These are phyloP conservation scores for Drosophila peninsularis DNA, from an alignment of 2,888 invertebrate species.

Conservation along the genomic window DNA sequence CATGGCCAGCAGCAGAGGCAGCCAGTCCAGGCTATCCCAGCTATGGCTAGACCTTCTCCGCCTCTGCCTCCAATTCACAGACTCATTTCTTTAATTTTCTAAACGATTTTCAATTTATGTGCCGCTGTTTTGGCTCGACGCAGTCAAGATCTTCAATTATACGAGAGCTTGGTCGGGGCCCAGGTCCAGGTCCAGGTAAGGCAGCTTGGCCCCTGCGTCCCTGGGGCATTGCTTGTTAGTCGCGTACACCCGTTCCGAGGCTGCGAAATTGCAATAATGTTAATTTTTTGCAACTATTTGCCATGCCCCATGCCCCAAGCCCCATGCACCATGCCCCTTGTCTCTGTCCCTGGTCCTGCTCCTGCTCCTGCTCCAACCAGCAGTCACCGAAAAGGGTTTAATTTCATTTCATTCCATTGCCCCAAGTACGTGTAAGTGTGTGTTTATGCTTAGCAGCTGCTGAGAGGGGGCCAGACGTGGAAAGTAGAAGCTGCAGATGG, in stretches of 20 bases:
- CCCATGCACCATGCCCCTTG: background rate
- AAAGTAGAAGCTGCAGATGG: conserved; percentile 40
- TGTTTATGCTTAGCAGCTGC: conserved; percentile 71
- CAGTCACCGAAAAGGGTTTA: conserved; percentile 77
- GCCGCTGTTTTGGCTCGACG: conserved; percentile 21
- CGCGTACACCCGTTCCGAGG: conserved; percentile 29
- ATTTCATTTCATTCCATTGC: conserved; percentile 73
- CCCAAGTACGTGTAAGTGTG: conserved; percentile 77
- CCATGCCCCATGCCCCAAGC: conserved; percentile 15
- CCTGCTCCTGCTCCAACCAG: conserved; percentile 24
- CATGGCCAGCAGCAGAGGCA: conserved; percentile 29
- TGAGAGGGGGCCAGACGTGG: conserved; percentile 5
- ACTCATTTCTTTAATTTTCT: conserved; percentile 66
- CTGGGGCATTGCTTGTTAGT: conserved; percentile 59
- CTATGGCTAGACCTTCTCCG: background rate
- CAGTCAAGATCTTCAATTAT: conserved; percentile 61
- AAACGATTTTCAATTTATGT: conserved; percentile 71
- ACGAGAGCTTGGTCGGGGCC: conserved; percentile 21
- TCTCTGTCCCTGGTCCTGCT: background rate
- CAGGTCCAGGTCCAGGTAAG: conserved; percentile 37
- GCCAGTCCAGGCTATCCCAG: conserved; percentile 1
- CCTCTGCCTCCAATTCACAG: conserved; percentile 12
- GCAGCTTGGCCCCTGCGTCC: conserved; percentile 27
- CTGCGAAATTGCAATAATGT: conserved; percentile 72
- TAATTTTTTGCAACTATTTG: conserved; percentile 74